Percentiles rank a stretch among this genome's conserved stretches.
Evolutionary conservation across 2,888 invertebrate species (phyloP).

Genomic region (Halictus quadricinctus): DNA sequence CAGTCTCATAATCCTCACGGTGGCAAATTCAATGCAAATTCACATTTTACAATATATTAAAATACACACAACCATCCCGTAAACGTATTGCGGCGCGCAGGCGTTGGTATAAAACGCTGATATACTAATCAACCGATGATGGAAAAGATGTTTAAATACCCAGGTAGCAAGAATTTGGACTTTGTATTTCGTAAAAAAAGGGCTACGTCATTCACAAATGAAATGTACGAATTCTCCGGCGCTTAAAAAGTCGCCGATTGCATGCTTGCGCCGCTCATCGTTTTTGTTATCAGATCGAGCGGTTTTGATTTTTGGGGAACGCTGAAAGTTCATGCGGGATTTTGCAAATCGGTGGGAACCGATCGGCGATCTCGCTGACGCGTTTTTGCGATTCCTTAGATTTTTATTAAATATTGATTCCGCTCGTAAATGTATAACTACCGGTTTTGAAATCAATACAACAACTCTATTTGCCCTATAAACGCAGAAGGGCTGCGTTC

Average conservation of each 20-base stretch:
- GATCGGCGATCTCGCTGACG: neutral
- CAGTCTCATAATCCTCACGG: slow-evolving; percentile 47
- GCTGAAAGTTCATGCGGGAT: neutral
- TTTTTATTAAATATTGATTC: slow-evolving; percentile 36
- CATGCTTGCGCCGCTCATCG: neutral
- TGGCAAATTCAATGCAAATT: slow-evolving; percentile 51
- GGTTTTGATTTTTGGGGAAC: neutral
- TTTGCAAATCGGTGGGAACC: neutral
- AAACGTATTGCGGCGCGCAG: slow-evolving; percentile 45
- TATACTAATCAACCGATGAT: slow-evolving; percentile 22
- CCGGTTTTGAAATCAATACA: slow-evolving; percentile 61
- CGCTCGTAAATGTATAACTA: slow-evolving; percentile 47
- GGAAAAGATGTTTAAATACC: slow-evolving; percentile 23
- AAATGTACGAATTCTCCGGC: neutral
- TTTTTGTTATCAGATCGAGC: neutral
- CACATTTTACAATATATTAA: slow-evolving; percentile 53
- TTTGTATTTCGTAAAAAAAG: slow-evolving; percentile 47
- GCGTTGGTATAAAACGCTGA: slow-evolving; percentile 48
- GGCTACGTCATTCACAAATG: slow-evolving; percentile 7
- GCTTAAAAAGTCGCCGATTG: neutral
- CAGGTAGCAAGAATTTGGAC: slow-evolving; percentile 16
- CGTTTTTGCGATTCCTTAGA: slow-evolving; percentile 4
- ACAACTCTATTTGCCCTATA: slow-evolving; percentile 39
- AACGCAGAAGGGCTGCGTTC: slow-evolving; percentile 5
- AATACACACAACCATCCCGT: slow-evolving; percentile 39